Evolutionary conservation across 2,113 vertebrate species (phyloP).

Genomic region (Eupsittula cactorum): DNA sequence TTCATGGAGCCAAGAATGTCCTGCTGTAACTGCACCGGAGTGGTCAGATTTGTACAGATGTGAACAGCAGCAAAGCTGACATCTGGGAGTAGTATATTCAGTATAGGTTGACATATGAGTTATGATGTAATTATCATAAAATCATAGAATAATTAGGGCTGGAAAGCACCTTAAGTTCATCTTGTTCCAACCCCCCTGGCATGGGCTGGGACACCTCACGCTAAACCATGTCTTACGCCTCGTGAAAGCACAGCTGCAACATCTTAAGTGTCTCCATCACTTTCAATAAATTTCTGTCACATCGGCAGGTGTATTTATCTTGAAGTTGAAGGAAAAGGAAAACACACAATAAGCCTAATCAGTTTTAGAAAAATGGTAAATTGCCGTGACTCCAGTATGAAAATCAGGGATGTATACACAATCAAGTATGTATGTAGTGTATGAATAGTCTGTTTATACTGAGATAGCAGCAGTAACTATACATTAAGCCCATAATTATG

Average conservation of each 20-base stretch:
- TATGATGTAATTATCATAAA: neutral
- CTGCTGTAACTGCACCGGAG: accelerated
- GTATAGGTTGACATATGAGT: neutral
- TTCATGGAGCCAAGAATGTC: neutral
- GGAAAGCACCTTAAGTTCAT: too few species aligned
- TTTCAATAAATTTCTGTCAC: neutral
- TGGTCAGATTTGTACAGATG: neutral
- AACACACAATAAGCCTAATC: neutral
- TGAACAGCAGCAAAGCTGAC: neutral
- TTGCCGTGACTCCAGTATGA: neutral
- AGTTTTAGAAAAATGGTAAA: neutral
- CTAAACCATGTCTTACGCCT: neutral
- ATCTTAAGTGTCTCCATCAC: neutral
- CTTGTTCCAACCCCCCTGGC: too few species aligned
- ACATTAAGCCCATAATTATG: neutral
- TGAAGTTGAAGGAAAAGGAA: neutral
- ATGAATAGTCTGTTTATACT: neutral
- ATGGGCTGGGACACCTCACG: too few species aligned
- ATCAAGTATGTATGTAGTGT: neutral
- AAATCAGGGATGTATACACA: neutral
- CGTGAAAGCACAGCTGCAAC: neutral
- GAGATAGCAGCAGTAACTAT: neutral
- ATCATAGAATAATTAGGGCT: too few species aligned
- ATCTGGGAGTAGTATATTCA: neutral
- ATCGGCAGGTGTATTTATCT: neutral